Conservation (phyloP, 1,140 invertebrate genomes). For the Elysia chlorotica region DNA sequence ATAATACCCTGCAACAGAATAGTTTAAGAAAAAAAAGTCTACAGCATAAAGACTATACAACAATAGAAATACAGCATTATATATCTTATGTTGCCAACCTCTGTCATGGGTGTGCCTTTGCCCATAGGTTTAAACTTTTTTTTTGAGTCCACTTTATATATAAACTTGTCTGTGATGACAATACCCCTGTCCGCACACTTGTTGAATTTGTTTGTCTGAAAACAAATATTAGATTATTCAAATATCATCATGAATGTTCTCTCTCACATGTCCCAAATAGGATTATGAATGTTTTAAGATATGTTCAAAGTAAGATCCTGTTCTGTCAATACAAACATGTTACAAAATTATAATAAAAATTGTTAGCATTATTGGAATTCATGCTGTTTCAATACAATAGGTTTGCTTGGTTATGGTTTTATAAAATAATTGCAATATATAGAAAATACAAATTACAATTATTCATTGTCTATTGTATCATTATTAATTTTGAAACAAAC, state of each 20-base stretch:
- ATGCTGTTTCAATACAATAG: too few relatives aligned
- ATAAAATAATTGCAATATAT: too few relatives aligned
- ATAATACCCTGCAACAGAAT: neutral
- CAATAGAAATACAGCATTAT: neutral
- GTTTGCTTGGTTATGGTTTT: too few relatives aligned
- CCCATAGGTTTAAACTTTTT: constrained; percentile 84
- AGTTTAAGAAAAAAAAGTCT: neutral
- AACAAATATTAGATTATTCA: constrained; percentile 4
- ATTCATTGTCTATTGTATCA: too few relatives aligned
- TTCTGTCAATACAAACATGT: too few relatives aligned
- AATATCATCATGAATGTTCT: neutral
- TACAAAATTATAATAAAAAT: too few relatives aligned
- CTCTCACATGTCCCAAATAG: neutral
- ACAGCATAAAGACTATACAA: neutral
- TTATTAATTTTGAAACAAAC: too few relatives aligned
- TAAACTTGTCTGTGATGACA: constrained; percentile 82
- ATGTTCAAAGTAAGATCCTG: too few relatives aligned
- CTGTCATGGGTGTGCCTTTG: constrained; percentile 78
- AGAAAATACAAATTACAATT: too few relatives aligned
- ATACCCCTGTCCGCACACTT: constrained; percentile 88
- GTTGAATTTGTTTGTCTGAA: constrained; percentile 74
- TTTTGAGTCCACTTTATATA: constrained; percentile 87
- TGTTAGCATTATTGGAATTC: too few relatives aligned
- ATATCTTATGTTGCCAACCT: too few relatives aligned
- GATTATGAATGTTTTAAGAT: too few relatives aligned